Percentiles rank a stretch among this genome's conserved stretches.
Conservation (phyloP, 2,113 vertebrate genomes). For the Conger conger region DNA sequence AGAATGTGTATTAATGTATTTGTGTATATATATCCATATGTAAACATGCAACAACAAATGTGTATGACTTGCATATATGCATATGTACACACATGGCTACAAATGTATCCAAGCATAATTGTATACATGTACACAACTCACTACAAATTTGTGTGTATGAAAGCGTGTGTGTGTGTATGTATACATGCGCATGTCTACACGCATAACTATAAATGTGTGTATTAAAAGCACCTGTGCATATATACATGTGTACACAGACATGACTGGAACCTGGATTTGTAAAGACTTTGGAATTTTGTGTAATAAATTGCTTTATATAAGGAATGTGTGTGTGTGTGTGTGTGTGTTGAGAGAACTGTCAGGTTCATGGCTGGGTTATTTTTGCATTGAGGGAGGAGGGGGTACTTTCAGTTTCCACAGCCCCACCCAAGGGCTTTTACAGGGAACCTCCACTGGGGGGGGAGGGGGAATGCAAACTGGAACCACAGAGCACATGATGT, state of each 20-base stretch:
- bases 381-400: no score
- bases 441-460: no score
- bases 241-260: slow-evolving; percentile 53
- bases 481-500: no score
- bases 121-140: not conserved
- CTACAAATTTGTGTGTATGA: not conserved
- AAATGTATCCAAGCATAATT: not conserved
- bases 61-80: not conserved
- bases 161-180: not conserved
- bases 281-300: slow-evolving; percentile 70
- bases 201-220: slow-evolving; percentile 1
- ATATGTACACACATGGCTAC: not conserved
- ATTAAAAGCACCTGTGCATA: slow-evolving; percentile 52
- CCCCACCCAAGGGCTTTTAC: no score
- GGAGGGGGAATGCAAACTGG: no score
- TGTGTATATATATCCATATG: not conserved
- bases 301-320: slow-evolving; percentile 75
- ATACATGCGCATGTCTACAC: not conserved
- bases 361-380: not conserved
- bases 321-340: slow-evolving; percentile 50
- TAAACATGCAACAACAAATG: not conserved
- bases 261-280: slow-evolving; percentile 68
- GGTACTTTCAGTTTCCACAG: no score
- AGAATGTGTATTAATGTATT: not conserved
- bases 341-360: not conserved